These are phyloP conservation scores for Orbicella faveolata DNA, from an alignment of 64 coral and sea anemone genomes.

Conservation along the genomic window DNA sequence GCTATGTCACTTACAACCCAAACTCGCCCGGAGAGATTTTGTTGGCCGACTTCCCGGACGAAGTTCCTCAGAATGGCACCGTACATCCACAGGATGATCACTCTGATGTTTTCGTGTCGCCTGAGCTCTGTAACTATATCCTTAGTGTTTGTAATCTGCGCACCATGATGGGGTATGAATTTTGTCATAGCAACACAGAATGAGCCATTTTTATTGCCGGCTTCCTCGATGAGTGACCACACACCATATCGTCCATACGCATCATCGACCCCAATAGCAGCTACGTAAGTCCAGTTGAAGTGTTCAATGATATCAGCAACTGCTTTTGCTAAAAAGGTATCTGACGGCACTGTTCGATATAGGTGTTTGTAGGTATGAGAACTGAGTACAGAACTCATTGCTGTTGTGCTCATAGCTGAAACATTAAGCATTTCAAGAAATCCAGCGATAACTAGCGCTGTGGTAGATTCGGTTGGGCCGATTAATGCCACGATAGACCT, in stretches of 20 bases:
- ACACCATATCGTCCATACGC: constrained; percentile 29
- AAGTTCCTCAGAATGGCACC: background rate
- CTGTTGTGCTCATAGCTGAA: background rate
- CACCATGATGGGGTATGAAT: background rate
- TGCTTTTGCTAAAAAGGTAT: constrained; percentile 11
- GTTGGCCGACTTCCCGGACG: background rate
- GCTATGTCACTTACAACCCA: constrained; percentile 19
- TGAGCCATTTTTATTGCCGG: background rate
- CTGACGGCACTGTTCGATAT: constrained; percentile 1
- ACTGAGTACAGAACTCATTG: constrained; percentile 13
- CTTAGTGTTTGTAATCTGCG: background rate
- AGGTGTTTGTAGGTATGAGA: background rate
- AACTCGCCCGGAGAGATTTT: background rate
- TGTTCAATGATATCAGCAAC: constrained; percentile 25
- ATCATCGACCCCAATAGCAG: constrained; percentile 15
- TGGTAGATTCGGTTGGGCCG: background rate
- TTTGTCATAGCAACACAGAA: background rate
- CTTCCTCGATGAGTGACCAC: background rate
- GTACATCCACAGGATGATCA: constrained; percentile 18
- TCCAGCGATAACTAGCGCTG: background rate
- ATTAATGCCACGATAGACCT: background rate
- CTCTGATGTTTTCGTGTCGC: background rate
- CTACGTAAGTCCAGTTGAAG: background rate
- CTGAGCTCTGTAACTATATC: background rate
- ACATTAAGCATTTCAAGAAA: background rate